Evolutionary conservation across 2,888 invertebrate species (phyloP).

Genomic region (Hemistola chrysoprasaria): DNA sequence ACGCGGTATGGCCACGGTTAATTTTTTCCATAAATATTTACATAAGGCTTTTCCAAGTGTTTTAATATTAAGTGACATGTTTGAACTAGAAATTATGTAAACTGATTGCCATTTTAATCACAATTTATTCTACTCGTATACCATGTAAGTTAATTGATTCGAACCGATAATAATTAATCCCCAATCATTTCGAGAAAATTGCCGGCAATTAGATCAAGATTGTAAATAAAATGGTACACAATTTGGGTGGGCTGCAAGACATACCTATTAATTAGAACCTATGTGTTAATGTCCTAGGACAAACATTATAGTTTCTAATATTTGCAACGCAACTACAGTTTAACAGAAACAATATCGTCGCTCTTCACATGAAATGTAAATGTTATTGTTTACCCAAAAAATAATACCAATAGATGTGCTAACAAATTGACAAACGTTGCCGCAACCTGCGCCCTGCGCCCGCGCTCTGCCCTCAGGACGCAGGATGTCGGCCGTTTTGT

Average conservation of each 20-base stretch:
- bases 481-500: conserved; percentile 73
- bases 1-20: too few species aligned
- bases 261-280: conserved; percentile 20
- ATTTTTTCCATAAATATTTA: too few species aligned
- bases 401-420: conserved; percentile 64
- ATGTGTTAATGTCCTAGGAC: conserved; percentile 18
- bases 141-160: conserved; percentile 1
- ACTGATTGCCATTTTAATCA: too few species aligned
- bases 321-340: conserved; percentile 44
- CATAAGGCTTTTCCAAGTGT: too few species aligned
- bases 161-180: too few species aligned
- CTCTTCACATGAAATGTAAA: conserved; percentile 48
- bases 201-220: too few species aligned
- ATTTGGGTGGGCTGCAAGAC: conserved; percentile 1
- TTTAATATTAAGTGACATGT: too few species aligned
- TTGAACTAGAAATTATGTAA: too few species aligned
- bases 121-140: too few species aligned
- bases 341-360: conserved; percentile 50
- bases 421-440: conserved; percentile 74
- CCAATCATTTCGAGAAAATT: too few species aligned
- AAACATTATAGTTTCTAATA: conserved; percentile 30
- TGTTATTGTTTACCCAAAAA: conserved; percentile 65
- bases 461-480: conserved; percentile 39
- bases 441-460: conserved; percentile 47
- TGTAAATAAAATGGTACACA: not conserved